Percentiles rank a stretch among this genome's conserved stretches.
Evolutionary conservation across 2,888 invertebrate species (phyloP).

Genomic region (Boloria selene): DNA sequence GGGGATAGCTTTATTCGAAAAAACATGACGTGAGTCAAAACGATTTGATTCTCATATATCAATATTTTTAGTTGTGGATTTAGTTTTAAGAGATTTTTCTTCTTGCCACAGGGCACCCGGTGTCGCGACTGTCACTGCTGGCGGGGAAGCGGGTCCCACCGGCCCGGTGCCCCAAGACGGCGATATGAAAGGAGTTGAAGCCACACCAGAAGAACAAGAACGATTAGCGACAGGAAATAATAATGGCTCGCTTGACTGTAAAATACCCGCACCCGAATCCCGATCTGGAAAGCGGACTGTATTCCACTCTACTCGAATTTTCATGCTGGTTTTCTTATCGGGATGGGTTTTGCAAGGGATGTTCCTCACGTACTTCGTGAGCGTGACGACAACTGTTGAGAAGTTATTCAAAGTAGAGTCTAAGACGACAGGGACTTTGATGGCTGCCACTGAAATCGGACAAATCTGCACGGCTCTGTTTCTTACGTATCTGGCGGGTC

Average conservation of each 20-base stretch:
- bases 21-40: slow-evolving; percentile 70
- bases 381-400: slow-evolving; percentile 96
- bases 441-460: slow-evolving; percentile 96
- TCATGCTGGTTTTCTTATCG: slow-evolving; percentile 93
- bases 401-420: slow-evolving; percentile 96
- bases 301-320: slow-evolving; percentile 93
- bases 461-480: slow-evolving; percentile 95
- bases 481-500: slow-evolving; percentile 94
- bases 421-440: slow-evolving; percentile 93
- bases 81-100: slow-evolving; percentile 44
- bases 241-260: slow-evolving; percentile 90
- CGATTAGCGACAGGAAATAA: slow-evolving; percentile 79
- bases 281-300: slow-evolving; percentile 85
- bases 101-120: slow-evolving; percentile 70
- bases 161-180: slow-evolving; percentile 67
- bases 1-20: slow-evolving; percentile 14
- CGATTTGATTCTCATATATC: slow-evolving; percentile 4
- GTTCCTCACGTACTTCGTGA: slow-evolving; percentile 97
- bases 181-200: slow-evolving; percentile 79
- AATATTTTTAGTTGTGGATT: slow-evolving; percentile 18
- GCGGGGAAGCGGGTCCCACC: slow-evolving; percentile 67
- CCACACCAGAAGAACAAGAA: slow-evolving; percentile 78
- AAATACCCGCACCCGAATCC: slow-evolving; percentile 83
- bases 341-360: slow-evolving; percentile 95
- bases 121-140: slow-evolving; percentile 61